phyloP scores from a whole-genome alignment of 2,113 vertebrate genomes.

The Aramus guarauna region DNA sequence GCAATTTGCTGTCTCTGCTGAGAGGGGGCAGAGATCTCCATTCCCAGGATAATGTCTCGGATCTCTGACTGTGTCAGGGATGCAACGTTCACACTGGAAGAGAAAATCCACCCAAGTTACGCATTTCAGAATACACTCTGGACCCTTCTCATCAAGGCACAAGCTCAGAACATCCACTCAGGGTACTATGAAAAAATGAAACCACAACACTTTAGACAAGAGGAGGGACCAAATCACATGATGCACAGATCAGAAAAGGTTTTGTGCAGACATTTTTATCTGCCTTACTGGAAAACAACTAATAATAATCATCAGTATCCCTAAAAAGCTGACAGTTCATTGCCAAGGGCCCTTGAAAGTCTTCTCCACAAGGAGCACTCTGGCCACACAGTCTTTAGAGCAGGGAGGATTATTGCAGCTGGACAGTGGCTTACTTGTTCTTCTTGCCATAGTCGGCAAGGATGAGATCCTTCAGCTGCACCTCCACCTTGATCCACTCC shows the following conservation, averaged over 20 bases:
- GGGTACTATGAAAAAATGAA: background rate
- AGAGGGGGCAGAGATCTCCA: constrained; percentile 98
- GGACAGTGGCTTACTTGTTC: constrained; percentile 88
- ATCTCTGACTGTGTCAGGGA: constrained; percentile 98
- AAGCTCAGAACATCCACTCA: background rate
- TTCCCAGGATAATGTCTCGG: constrained; percentile 97
- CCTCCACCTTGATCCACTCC: constrained; percentile 99
- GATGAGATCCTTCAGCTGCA: constrained; percentile 97
- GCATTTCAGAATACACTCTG: background rate
- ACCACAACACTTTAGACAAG: background rate
- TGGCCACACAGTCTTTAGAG: background rate
- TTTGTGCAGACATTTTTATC: background rate
- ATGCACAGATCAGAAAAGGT: background rate
- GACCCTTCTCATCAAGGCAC: background rate
- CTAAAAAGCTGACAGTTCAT: background rate
- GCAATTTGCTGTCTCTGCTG: constrained; percentile 99
- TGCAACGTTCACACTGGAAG: constrained; percentile 92
- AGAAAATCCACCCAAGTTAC: background rate
- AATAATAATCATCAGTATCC: background rate
- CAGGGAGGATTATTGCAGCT: background rate
- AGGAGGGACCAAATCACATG: background rate
- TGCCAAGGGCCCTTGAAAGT: background rate
- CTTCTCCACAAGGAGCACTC: background rate
- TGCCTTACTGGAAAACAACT: background rate
- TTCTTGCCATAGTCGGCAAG: constrained; percentile 99